Evolutionary conservation across 2,797 vertebrate genomes (phyloP).

Genomic region (Silurus lanzhouensis): DNA sequence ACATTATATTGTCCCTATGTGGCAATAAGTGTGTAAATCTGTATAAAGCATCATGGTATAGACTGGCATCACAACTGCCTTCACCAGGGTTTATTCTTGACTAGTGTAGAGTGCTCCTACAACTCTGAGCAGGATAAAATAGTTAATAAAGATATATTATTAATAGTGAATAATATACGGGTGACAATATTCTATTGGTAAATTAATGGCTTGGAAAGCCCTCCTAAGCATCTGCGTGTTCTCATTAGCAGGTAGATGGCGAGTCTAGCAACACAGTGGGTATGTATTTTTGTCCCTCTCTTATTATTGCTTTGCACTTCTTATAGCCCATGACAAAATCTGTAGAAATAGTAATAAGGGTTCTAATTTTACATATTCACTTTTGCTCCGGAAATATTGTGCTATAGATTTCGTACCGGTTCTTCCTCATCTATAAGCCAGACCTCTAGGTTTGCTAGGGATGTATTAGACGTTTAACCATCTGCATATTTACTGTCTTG

Average conservation of each 20-base stretch:
- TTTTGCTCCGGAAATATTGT: background rate
- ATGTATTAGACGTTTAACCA: too few species aligned
- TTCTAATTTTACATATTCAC: constrained; percentile 4
- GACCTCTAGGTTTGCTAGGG: background rate
- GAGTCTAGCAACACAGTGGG: background rate
- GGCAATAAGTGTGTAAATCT: background rate
- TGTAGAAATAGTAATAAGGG: background rate
- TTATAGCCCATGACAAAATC: background rate
- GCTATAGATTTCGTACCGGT: background rate
- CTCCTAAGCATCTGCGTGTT: background rate
- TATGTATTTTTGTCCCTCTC: constrained; percentile 11
- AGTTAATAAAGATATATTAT: background rate
- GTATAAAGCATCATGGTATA: background rate
- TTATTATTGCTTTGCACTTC: constrained; percentile 7
- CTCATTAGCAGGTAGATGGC: constrained; percentile 15
- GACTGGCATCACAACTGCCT: background rate
- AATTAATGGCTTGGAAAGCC: background rate
- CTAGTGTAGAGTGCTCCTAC: too few species aligned
- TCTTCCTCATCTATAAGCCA: background rate
- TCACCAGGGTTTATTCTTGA: background rate
- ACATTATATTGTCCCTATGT: background rate
- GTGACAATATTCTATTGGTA: constrained; percentile 12
- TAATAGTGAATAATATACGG: background rate
- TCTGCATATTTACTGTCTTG: background rate
- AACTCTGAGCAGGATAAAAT: background rate